These are phyloP conservation scores for Alosa sapidissima DNA, from an alignment of 2,797 vertebrate species.

Conservation along the genomic window DNA sequence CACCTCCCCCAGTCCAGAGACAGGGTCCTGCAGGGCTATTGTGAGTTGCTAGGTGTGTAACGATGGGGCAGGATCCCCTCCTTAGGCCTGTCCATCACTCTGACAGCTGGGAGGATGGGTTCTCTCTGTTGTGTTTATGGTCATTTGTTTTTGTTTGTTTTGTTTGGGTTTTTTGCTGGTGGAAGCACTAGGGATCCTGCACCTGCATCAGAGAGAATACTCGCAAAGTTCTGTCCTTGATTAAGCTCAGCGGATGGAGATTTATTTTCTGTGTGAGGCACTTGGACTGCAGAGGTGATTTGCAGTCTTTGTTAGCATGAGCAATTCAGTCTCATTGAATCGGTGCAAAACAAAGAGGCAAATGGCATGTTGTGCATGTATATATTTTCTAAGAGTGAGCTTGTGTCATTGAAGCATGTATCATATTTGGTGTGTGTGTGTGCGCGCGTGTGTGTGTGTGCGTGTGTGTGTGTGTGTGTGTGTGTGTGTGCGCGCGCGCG, in stretches of 20 bases:
- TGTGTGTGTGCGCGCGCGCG: not conserved
- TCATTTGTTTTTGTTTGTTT: constrained; percentile 37
- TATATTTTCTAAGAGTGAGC: not conserved
- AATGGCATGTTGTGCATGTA: not conserved
- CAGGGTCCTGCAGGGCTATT: constrained; percentile 81
- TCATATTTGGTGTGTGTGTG: not conserved
- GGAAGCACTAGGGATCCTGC: not conserved
- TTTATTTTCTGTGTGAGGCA: not conserved
- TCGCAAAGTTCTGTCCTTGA: not conserved
- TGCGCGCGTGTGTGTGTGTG: not conserved
- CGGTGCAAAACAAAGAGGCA: not conserved
- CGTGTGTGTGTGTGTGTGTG: constrained; percentile 10
- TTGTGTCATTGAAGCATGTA: not conserved
- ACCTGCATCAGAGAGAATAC: not conserved
- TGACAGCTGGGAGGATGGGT: constrained; percentile 91
- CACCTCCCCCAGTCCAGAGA: constrained; percentile 61
- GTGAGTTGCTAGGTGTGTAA: constrained; percentile 84
- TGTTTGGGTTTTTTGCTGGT: constrained; percentile 42
- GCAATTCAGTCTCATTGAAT: not conserved
- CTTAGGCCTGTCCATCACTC: constrained; percentile 81
- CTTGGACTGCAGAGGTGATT: not conserved
- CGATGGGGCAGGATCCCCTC: constrained; percentile 71
- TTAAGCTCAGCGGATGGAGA: not conserved
- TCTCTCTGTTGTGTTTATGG: constrained; percentile 63
- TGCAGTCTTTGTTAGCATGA: not conserved